Evolutionary conservation across 2,113 vertebrate species (phyloP).

Genomic region (Indicator maculatus): DNA sequence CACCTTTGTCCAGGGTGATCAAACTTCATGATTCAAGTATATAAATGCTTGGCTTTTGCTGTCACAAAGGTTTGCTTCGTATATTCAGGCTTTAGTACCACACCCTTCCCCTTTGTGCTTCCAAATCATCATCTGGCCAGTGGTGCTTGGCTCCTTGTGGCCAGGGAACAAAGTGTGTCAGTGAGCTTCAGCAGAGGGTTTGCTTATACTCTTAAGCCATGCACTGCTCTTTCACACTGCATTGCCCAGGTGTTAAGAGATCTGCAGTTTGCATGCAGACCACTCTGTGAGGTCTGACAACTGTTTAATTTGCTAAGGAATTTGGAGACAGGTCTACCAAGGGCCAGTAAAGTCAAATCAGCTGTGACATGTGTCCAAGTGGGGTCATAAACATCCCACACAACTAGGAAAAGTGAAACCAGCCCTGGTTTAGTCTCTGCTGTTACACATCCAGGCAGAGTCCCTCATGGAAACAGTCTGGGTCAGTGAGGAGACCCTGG

Average conservation of each 20-base stretch:
- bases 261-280: background rate
- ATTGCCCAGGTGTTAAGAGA: background rate
- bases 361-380: background rate
- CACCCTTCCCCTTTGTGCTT: background rate
- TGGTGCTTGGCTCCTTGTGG: background rate
- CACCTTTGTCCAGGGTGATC: background rate
- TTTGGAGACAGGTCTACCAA: background rate
- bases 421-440: background rate
- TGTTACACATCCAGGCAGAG: background rate
- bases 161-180: background rate
- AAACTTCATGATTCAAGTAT: background rate
- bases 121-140: background rate
- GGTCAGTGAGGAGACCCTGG: background rate
- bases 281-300: background rate
- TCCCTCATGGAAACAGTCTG: background rate
- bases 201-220: background rate
- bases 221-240: background rate
- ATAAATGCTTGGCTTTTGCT: background rate
- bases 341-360: background rate
- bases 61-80: background rate
- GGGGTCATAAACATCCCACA: background rate
- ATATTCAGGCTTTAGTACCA: too few species aligned
- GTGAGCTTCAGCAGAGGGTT: background rate
- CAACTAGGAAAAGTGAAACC: background rate
- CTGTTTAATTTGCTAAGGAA: background rate